Conservation (phyloP, 2,113 vertebrate genomes). For the Hemiscyllium ocellatum region DNA sequence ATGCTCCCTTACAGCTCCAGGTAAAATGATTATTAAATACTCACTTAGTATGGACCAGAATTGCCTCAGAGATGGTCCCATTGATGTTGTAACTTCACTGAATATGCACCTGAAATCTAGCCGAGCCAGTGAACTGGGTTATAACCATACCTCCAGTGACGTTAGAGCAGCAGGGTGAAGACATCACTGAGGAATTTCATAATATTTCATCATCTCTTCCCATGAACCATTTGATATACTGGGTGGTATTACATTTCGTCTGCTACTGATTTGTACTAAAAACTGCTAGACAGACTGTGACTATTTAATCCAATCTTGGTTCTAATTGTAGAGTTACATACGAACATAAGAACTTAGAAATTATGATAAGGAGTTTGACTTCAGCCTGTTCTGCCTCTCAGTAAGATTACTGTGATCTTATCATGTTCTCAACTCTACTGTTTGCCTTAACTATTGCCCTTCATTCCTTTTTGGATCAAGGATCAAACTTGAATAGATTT, state of each 20-base stretch:
- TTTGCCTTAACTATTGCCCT: too few relatives aligned
- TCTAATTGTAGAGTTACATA: background rate
- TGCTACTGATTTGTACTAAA: background rate
- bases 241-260: background rate
- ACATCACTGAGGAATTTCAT: background rate
- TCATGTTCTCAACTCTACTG: background rate
- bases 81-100: background rate
- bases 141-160: background rate
- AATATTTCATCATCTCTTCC: background rate
- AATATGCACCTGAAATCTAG: background rate
- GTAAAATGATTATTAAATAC: conserved; percentile 48
- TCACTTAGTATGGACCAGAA: background rate
- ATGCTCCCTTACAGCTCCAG: conserved; percentile 80
- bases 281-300: background rate
- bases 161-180: background rate
- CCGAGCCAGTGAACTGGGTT: background rate
- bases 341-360: background rate
- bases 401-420: background rate
- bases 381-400: background rate
- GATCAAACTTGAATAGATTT: background rate
- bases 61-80: background rate
- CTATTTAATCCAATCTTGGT: background rate
- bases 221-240: background rate
- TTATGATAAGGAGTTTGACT: background rate
- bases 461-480: background rate